Evolutionary conservation across 2,888 invertebrate genomes (phyloP), one percentile per base, ranked within the genome.

Genomic region (Microplitis manilae): DNA sequence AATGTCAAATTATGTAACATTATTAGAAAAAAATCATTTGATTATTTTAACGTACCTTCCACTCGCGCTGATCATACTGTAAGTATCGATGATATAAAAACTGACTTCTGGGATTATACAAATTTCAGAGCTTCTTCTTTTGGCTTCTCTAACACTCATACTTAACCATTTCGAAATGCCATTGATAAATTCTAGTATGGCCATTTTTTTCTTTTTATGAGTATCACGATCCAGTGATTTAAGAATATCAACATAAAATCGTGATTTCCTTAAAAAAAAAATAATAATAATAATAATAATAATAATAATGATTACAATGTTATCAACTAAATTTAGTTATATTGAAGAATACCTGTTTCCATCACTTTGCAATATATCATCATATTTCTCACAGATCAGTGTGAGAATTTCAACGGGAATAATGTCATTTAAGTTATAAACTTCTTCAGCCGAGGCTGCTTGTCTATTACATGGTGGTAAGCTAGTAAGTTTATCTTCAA

Each of bases 371-470:
- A 84, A 40, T 40, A 85, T 77, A 75, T 85, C 78, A 59, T 81
- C 73, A 2, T 83, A 85, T 30, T 68, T 77, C 2, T 82, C 79
- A 17, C 86, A 84, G 5, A 90, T 72, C 0, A 84, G 81, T 77
- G 86, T 81, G 39, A 90, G 77, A 79, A 86, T 84, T 62, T 82
- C 81, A 60, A 84, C 80, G 2, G 89, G 86, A 70, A 90, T 80
- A 74, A 90, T 89, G 73, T 90, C 87, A 69, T 88, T 77, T 20
- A 87, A 5, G 69, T 88, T 83, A 74, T 89, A 90, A 72, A 90
- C 86, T 69, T 89, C 87, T 69, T 83, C 79, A 5, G 84, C 81
- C 67, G 76, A 76, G n/a, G 17, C 72, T 13, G 90, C 90, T 2
- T 87, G 82, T 81, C 86, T 86, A 73, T 90, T 89, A 71, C 88